phyloP scores from a whole-genome alignment of 2,888 invertebrate species.

The Mesochorus sp. region DNA sequence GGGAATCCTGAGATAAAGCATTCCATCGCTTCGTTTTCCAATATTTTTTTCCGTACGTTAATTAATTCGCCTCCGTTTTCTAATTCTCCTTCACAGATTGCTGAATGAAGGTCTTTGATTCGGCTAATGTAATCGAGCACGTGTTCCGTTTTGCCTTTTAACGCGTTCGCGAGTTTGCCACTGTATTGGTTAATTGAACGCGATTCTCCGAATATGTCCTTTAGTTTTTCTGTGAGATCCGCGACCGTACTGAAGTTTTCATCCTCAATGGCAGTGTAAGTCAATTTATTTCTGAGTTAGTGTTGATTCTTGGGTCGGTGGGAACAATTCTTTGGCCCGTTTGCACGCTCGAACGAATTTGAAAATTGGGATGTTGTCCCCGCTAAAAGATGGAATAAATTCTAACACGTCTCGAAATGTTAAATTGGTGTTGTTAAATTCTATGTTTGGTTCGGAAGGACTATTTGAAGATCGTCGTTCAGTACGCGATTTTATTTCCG shows the following conservation, averaged over 20 bases:
- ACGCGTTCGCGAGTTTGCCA: constrained; percentile 17
- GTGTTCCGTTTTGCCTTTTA: constrained; percentile 7
- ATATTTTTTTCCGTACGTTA: background rate
- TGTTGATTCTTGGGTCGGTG: background rate
- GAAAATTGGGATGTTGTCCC: background rate
- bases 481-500: too few relatives aligned
- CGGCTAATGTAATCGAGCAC: constrained; percentile 41
- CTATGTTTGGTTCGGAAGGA: too few relatives aligned
- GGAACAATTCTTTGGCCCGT: background rate
- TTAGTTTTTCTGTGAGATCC: background rate
- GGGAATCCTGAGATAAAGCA: constrained; percentile 5
- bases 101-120: constrained; percentile 28
- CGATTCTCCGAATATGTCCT: constrained; percentile 3
- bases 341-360: constrained; percentile 15
- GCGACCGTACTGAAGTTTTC: background rate
- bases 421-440: too few relatives aligned
- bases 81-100: background rate
- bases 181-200: constrained; percentile 19
- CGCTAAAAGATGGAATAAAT: background rate
- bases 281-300: constrained; percentile 12
- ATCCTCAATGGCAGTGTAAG: constrained; percentile 41
- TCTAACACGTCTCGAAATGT: background rate
- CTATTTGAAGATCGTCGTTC: too few relatives aligned
- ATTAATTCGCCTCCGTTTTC: background rate
- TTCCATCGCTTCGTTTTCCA: constrained; percentile 8